A percentile compares a stretch with the other conserved stretches of the same genome.
Conservation (phyloP, 1,140 invertebrate genomes). For the Yoshiicerus persimilis region DNA sequence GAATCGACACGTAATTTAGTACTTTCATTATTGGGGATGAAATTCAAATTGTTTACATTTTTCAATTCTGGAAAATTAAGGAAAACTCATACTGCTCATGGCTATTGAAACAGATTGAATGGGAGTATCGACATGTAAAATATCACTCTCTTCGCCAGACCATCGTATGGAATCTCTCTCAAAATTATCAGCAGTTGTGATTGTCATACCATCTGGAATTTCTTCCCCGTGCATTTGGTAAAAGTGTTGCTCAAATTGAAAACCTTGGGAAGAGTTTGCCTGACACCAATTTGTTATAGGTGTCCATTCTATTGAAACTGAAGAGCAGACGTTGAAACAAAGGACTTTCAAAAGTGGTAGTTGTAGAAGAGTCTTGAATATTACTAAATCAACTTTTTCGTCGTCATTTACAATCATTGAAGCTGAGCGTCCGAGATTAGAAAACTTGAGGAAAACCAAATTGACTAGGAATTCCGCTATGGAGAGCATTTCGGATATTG, state of each 20-base stretch:
- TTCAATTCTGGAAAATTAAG: too few relatives aligned
- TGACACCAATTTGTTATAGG: neutral
- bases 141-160: neutral
- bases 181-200: neutral
- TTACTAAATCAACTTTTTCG: neutral
- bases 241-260: neutral
- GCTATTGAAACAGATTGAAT: neutral
- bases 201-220: slow-evolving; percentile 8
- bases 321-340: slow-evolving; percentile 18
- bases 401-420: neutral
- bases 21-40: neutral
- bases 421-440: slow-evolving; percentile 27
- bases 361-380: slow-evolving; percentile 19
- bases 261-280: neutral
- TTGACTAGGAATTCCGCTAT: slow-evolving; percentile 28
- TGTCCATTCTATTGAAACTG: slow-evolving; percentile 3
- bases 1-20: neutral
- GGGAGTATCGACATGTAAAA: too few relatives aligned
- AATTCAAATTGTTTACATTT: too few relatives aligned
- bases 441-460: slow-evolving; percentile 17
- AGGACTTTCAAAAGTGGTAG: slow-evolving; percentile 10
- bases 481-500: neutral
- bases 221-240: slow-evolving; percentile 32
- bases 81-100: neutral
- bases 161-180: neutral